Evolutionary conservation across 2,113 vertebrate species (phyloP).

Genomic region (Syrmaticus mikado): DNA sequence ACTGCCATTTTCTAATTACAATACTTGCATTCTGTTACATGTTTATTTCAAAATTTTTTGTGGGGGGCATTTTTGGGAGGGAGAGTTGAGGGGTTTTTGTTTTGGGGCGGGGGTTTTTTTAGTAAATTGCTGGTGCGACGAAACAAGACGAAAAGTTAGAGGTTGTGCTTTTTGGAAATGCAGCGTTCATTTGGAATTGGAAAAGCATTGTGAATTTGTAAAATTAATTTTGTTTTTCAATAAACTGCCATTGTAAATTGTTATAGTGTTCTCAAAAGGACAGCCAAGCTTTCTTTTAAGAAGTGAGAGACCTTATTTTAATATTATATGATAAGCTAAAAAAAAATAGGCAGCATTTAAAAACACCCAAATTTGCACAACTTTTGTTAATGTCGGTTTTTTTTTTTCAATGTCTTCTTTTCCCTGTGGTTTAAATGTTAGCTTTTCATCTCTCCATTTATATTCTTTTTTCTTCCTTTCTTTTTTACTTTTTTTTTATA

Average conservation of each 20-base stretch:
- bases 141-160: slow-evolving; percentile 65
- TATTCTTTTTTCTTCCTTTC: not conserved
- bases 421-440: slow-evolving; percentile 53
- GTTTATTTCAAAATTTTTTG: slow-evolving; percentile 83
- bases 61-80: not conserved
- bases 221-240: slow-evolving; percentile 78
- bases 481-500: not conserved
- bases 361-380: slow-evolving; percentile 84
- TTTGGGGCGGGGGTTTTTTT: slow-evolving; percentile 63
- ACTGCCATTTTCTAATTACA: slow-evolving; percentile 85
- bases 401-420: slow-evolving; percentile 67
- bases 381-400: slow-evolving; percentile 75
- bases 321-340: slow-evolving; percentile 87
- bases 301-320: slow-evolving; percentile 93
- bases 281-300: slow-evolving; percentile 91
- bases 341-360: slow-evolving; percentile 76
- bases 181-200: slow-evolving; percentile 87
- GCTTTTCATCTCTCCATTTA: slow-evolving; percentile 43
- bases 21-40: slow-evolving; percentile 80
- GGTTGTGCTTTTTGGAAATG: slow-evolving; percentile 87
- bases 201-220: slow-evolving; percentile 94
- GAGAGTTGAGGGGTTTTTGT: not conserved
- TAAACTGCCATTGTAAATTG: slow-evolving; percentile 88
- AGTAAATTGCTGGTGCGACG: slow-evolving; percentile 84
- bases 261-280: slow-evolving; percentile 85